phyloP scores from a whole-genome alignment of 2,113 vertebrate species.

The Phaethon lepturus region DNA sequence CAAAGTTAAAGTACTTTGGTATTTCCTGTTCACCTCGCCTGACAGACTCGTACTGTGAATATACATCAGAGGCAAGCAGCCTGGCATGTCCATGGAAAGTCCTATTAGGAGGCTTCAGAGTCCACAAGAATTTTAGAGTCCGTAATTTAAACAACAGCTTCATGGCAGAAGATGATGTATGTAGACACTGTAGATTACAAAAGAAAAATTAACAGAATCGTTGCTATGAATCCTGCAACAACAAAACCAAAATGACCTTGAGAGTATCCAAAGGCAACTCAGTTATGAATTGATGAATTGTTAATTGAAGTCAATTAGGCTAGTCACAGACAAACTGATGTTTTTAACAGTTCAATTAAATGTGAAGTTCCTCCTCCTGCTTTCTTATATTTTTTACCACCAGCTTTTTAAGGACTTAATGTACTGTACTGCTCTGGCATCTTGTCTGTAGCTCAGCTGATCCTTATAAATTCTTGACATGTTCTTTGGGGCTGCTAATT shows the following conservation, averaged over 20 bases:
- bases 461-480: not conserved
- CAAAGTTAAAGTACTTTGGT: constrained; percentile 85
- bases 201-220: not conserved
- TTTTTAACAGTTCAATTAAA: not conserved
- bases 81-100: not conserved
- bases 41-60: constrained; percentile 56
- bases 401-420: not conserved
- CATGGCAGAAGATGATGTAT: constrained; percentile 21
- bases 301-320: not conserved
- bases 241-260: not conserved
- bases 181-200: not conserved
- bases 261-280: not conserved
- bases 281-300: not conserved
- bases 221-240: not conserved
- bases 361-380: not conserved
- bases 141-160: constrained; percentile 43
- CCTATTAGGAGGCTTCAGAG: not conserved
- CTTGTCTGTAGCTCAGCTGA: not conserved
- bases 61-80: constrained; percentile 34
- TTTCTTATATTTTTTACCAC: not conserved
- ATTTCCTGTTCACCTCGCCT: constrained; percentile 31
- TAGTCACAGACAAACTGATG: not conserved
- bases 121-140: not conserved
- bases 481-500: not conserved
- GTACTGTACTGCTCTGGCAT: not conserved